These are phyloP conservation scores for Brachypterus glaber DNA, from an alignment of 2,888 invertebrate genomes.

Conservation along the genomic window DNA sequence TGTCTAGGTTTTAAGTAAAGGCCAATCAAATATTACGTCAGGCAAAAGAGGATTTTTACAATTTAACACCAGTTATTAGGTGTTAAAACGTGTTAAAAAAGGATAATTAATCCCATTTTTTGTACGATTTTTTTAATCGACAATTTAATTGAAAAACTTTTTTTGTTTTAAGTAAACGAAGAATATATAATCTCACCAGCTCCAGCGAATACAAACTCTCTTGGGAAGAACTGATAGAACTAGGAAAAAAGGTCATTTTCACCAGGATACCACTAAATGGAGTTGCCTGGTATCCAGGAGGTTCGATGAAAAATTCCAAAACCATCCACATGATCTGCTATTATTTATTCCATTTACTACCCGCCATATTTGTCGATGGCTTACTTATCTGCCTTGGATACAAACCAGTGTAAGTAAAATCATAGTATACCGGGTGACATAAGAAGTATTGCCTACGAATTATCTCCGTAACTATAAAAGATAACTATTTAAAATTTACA, in stretches of 20 bases:
- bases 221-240: conserved; percentile 81
- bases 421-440: no score
- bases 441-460: no score
- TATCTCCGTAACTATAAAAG: no score
- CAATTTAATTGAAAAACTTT: no score
- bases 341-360: conserved; percentile 81
- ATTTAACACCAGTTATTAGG: no score
- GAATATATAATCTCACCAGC: conserved; percentile 66
- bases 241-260: conserved; percentile 67
- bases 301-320: conserved; percentile 74
- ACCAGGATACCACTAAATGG: conserved; percentile 77
- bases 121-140: no score
- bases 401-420: conserved; percentile 79
- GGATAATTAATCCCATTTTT: no score
- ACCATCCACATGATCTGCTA: conserved; percentile 72
- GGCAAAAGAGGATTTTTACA: no score
- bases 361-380: conserved; percentile 77
- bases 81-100: no score
- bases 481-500: no score
- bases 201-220: conserved; percentile 72
- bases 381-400: conserved; percentile 71
- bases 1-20: no score
- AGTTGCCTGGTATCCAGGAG: conserved; percentile 75
- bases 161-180: conserved; percentile 40
- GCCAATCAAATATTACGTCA: no score